Evolutionary conservation across 2,888 invertebrate genomes (phyloP), one percentile per base, ranked within the genome.

Genomic region (Dryocosmus kuriphilus): DNA sequence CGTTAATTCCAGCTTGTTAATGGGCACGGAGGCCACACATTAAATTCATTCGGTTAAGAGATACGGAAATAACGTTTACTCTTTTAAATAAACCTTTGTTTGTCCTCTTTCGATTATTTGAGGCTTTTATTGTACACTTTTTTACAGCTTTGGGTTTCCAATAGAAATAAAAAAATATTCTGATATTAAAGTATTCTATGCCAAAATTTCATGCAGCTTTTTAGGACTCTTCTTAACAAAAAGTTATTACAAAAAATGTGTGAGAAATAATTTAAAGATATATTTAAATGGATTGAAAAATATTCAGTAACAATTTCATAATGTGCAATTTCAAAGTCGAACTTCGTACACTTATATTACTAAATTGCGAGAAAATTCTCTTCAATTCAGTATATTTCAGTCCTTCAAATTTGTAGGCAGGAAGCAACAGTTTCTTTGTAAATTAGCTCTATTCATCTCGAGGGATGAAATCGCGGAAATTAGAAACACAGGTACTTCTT

Each of bases 381-480:
- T 71, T 30, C 51, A 71, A 51, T 71, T 71, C 46, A 71, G 51
- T 19, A 27, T 51, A 51, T 51, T 71, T 51, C 71, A 71, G 71
- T 51, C 51, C n/a, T 27, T 71, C 19, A 71, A 71, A 71, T 71
- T 71, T 51, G 71, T 46, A 71, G 46, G 51, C 30, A 71, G 51
- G 27, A 71, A 71, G 71, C 67, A 67, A 71, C 67, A 79, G 79
- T 76, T 84, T 83, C 82, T 78, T 82, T 78, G 80, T 81, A 85
- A 86, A 86, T 84, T 86, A 86, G 82, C 82, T 79, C 81, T 76
- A 86, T 86, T 86, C 86, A 86, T 78, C 80, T 77, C 46, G 41
- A 22, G 77, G 67, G 80, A 78, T 78, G 82, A 84, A 82, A 81
- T 83, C 80, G 77, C 75, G 78, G 79, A 78, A 84, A 83, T 86